A percentile compares a stretch with the other conserved stretches of the same genome.
Evolutionary conservation across 1,140 invertebrate genomes (phyloP).

Genomic region (Bombus breviceps): DNA sequence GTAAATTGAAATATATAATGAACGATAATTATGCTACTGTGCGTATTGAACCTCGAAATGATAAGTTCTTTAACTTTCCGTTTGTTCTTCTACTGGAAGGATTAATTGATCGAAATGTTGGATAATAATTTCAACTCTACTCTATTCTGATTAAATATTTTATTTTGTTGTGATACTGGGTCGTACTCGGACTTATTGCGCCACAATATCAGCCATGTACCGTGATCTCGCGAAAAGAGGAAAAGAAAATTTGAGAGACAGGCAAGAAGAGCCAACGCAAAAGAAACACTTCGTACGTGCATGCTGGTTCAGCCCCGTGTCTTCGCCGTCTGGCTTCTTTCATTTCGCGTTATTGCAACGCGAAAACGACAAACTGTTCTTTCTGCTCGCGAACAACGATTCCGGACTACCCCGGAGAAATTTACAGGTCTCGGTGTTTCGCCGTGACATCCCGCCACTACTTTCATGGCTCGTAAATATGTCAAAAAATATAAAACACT

Average conservation of each 20-base stretch:
- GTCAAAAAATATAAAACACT: slow-evolving; percentile 28
- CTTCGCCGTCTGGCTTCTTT: slow-evolving; percentile 28
- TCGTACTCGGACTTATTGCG: neutral
- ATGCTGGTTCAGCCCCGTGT: neutral
- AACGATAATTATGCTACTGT: too few relatives aligned
- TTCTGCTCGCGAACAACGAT: neutral
- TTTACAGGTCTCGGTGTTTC: slow-evolving; percentile 44
- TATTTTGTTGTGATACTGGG: neutral
- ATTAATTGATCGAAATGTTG: too few relatives aligned
- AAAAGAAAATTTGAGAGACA: neutral
- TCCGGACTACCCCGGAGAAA: slow-evolving; percentile 16
- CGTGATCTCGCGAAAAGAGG: neutral
- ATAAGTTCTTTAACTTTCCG: too few relatives aligned
- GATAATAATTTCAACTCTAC: neutral
- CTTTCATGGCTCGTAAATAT: slow-evolving; percentile 50
- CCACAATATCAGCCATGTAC: neutral
- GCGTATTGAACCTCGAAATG: too few relatives aligned
- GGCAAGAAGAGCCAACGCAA: neutral
- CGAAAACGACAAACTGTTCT: slow-evolving; percentile 24
- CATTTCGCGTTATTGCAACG: slow-evolving; percentile 45
- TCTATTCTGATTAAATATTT: neutral
- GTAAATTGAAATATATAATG: too few relatives aligned
- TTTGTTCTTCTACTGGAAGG: too few relatives aligned
- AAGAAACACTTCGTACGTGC: neutral
- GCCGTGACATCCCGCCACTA: slow-evolving; percentile 8